A percentile compares a stretch with the other conserved stretches of the same genome.
phyloP scores from a whole-genome alignment of 2,113 vertebrate genomes.

The Theropithecus gelada region DNA sequence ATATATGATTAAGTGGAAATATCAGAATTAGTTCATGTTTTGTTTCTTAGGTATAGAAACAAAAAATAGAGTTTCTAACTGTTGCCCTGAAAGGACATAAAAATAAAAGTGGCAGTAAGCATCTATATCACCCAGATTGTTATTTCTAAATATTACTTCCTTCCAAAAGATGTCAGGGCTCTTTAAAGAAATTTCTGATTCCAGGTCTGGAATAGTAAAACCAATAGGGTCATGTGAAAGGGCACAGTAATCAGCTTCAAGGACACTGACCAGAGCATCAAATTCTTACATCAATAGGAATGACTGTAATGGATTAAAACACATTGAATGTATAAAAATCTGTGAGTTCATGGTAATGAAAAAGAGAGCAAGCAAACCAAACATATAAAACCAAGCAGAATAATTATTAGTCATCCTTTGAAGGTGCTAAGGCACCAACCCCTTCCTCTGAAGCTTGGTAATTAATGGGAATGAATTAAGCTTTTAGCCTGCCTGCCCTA shows the following conservation, averaged over 20 bases:
- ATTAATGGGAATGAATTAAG: neutral
- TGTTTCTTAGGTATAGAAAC: conserved; percentile 7
- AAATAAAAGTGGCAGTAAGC: neutral
- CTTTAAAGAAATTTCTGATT: neutral
- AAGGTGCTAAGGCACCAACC: neutral
- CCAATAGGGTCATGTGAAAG: neutral
- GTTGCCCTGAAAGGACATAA: neutral
- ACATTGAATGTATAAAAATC: neutral
- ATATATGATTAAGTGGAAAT: conserved; percentile 15
- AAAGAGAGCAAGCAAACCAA: neutral
- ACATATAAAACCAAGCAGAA: neutral
- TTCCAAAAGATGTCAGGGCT: neutral
- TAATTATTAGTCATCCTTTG: neutral
- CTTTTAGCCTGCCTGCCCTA: neutral
- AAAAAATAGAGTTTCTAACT: neutral
- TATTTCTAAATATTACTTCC: neutral
- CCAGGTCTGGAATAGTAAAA: neutral
- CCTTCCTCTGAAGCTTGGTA: neutral
- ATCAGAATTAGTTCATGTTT: conserved; percentile 12
- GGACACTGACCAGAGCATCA: neutral
- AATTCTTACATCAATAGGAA: neutral
- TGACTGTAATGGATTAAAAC: neutral
- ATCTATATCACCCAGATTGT: neutral
- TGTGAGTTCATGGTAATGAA: neutral
- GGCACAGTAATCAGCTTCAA: neutral